These are phyloP conservation scores for Acrossocheilus wenchowensis DNA, from an alignment of 2,797 vertebrate genomes.

Conservation along the genomic window DNA sequence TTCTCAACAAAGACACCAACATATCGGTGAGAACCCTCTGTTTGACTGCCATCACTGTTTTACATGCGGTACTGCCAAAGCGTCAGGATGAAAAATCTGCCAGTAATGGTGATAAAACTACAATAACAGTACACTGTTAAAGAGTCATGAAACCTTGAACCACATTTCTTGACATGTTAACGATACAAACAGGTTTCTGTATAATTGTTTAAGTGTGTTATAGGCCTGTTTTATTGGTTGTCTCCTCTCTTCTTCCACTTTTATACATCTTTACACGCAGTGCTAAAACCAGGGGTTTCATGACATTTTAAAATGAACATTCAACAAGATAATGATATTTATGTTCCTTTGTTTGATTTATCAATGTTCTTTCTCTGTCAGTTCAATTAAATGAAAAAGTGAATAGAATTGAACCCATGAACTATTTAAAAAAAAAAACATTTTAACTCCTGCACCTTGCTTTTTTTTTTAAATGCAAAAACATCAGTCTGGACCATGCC, in stretches of 20 bases:
- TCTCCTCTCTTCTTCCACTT: too few relatives aligned
- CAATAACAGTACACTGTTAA: background rate
- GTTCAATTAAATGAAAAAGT: background rate
- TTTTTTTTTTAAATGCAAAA: background rate
- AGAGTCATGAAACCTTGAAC: background rate
- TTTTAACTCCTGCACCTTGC: background rate
- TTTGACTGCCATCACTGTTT: background rate
- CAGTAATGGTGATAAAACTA: background rate
- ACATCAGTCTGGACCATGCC: background rate
- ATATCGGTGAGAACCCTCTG: constrained; percentile 85
- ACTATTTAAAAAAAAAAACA: background rate
- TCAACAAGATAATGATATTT: background rate
- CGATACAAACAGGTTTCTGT: background rate
- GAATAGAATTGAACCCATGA: background rate
- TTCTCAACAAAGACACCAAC: constrained; percentile 98
- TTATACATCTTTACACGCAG: too few relatives aligned
- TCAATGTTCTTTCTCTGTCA: background rate
- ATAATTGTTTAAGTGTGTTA: background rate
- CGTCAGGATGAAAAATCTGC: too few relatives aligned
- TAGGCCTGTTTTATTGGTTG: too few relatives aligned
- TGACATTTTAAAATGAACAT: background rate
- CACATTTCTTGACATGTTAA: background rate
- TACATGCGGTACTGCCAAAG: background rate
- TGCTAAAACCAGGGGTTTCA: background rate
- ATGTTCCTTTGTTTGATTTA: background rate